Conservation (phyloP, 2,797 vertebrate genomes). For the Epinephelus malabaricus region DNA sequence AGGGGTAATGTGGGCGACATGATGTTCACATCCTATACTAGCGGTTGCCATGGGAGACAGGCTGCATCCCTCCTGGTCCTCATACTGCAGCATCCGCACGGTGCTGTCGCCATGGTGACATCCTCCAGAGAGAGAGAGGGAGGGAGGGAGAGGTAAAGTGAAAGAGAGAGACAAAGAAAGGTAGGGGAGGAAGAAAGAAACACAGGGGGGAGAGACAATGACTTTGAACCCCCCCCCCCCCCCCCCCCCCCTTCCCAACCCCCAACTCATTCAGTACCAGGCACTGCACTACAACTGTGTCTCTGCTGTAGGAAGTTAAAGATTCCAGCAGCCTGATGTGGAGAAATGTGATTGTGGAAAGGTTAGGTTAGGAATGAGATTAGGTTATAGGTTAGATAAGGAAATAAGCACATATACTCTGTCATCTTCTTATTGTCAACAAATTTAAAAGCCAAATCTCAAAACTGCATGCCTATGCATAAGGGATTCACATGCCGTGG, state of each 20-base stretch:
- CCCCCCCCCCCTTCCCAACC: not conserved
- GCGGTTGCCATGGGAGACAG: conserved; percentile 80
- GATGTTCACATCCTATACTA: conserved; percentile 74
- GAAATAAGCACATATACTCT: not conserved
- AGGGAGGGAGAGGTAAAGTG: conserved; percentile 27
- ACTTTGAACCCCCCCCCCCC: conserved; percentile 26
- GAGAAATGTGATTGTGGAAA: conserved; percentile 14
- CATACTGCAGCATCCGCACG: conserved; percentile 84
- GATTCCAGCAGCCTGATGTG: conserved; percentile 25
- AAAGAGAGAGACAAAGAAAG: conserved; percentile 28
- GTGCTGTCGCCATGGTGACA: conserved; percentile 89
- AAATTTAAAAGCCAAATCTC: not conserved
- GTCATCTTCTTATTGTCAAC: not conserved
- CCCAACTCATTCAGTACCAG: conserved; percentile 31
- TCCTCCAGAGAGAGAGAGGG: conserved; percentile 72
- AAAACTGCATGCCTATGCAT: not conserved
- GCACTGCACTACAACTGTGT: not conserved
- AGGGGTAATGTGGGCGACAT: conserved; percentile 51
- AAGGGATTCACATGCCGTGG: not conserved
- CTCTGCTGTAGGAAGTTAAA: conserved; percentile 41
- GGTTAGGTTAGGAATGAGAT: not conserved
- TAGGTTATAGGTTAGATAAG: not conserved
- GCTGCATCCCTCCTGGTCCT: conserved; percentile 81
- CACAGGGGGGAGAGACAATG: not conserved
- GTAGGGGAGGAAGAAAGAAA: conserved; percentile 18